These are phyloP conservation scores for Epizoanthus fatuus DNA, from an alignment of 92 coral and sea anemone species.

Conservation along the genomic window DNA sequence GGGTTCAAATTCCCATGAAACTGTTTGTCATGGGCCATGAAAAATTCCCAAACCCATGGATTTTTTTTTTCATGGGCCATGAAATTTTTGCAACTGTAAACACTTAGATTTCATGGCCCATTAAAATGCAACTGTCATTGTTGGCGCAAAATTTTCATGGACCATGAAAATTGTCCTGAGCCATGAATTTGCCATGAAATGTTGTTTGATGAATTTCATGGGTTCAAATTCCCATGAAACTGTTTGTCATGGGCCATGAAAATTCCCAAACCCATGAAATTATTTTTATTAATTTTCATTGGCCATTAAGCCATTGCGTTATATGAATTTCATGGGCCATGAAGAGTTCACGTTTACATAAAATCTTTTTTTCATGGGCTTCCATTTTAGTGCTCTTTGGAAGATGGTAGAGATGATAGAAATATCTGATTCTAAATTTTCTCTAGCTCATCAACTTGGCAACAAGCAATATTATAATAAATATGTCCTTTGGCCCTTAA, in stretches of 20 bases:
- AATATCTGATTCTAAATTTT: too few relatives aligned
- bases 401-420: too few relatives aligned
- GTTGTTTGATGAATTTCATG: constrained; percentile 22
- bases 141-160: too few relatives aligned
- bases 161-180: neutral
- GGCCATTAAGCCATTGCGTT: neutral
- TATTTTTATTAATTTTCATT: neutral
- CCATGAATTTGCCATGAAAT: constrained; percentile 22
- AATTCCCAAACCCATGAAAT: neutral
- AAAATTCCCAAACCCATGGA: neutral
- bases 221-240: constrained; percentile 23
- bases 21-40: constrained; percentile 26
- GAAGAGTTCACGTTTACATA: too few relatives aligned
- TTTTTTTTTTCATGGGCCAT: neutral
- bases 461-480: too few relatives aligned
- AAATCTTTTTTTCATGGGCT: too few relatives aligned
- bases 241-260: constrained; percentile 28
- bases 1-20: constrained; percentile 23
- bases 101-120: neutral
- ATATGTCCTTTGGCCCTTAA: too few relatives aligned
- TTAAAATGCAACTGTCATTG: too few relatives aligned
- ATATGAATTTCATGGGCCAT: too few relatives aligned
- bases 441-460: too few relatives aligned
- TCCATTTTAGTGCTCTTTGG: too few relatives aligned
- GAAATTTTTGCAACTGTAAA: neutral